These are phyloP conservation scores for Macrotrachela quadricornifera DNA, from an alignment of 1,140 invertebrate species.

Conservation along the genomic window DNA sequence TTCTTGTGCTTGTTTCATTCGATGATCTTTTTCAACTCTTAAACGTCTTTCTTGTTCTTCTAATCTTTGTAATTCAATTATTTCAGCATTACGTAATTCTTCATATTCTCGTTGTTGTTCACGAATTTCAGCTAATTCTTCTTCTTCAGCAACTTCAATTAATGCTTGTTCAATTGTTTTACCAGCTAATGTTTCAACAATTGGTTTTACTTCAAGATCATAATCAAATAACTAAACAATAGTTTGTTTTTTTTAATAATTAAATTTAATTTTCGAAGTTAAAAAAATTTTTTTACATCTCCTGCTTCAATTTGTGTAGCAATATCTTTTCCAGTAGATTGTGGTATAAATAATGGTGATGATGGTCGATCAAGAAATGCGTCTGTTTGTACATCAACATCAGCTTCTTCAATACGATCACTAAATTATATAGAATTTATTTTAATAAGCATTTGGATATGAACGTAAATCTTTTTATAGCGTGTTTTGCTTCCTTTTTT, in stretches of 20 bases:
- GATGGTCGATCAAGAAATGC: conserved; percentile 53
- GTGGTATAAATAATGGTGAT: conserved; percentile 46
- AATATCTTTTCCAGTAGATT: conserved; percentile 52
- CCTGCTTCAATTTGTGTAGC: conserved; percentile 63
- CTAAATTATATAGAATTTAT: conserved; percentile 25
- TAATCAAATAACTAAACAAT: conserved; percentile 43
- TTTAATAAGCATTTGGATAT: too few species aligned
- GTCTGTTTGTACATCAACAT: conserved; percentile 60
- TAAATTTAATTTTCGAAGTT: not conserved
- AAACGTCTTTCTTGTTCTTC: conserved; percentile 45
- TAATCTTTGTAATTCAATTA: conserved; percentile 48
- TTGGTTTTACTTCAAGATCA: conserved; percentile 61
- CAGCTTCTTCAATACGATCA: conserved; percentile 36
- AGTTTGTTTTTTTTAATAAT: too few species aligned
- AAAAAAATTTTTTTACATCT: conserved; percentile 39
- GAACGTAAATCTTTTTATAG: too few species aligned
- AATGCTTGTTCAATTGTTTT: conserved; percentile 65
- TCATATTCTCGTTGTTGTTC: conserved; percentile 55
- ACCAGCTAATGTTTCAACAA: conserved; percentile 61
- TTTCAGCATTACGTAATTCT: conserved; percentile 46
- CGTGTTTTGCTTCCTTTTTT: too few species aligned
- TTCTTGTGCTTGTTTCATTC: conserved; percentile 35
- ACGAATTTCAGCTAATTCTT: conserved; percentile 40
- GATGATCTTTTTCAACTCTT: conserved; percentile 11
- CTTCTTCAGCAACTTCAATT: conserved; percentile 43